Percentiles rank a stretch among this genome's conserved stretches.
Conservation (phyloP, 2,113 vertebrate species). For the Anser cygnoides region DNA sequence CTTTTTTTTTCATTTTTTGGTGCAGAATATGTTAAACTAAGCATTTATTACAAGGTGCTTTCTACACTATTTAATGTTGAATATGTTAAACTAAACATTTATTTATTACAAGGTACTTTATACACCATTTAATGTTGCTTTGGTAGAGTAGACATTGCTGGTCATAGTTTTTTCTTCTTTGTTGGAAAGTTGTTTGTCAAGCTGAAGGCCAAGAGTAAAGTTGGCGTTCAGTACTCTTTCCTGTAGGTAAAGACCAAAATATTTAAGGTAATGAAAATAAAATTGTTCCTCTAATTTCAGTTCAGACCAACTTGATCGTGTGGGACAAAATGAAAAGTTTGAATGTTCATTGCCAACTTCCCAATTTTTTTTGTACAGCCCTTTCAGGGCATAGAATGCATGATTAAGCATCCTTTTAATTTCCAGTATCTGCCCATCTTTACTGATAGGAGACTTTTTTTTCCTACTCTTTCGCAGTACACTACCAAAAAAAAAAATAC, state of each 20-base stretch:
- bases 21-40: not conserved
- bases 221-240: not conserved
- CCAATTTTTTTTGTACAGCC: not conserved
- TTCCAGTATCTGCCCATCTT: no score
- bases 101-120: not conserved
- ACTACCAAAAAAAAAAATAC: not conserved
- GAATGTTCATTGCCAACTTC: not conserved
- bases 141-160: not conserved
- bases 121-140: not conserved
- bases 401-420: no score
- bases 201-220: not conserved
- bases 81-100: not conserved
- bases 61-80: not conserved
- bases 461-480: not conserved
- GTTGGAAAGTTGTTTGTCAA: not conserved
- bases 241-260: not conserved
- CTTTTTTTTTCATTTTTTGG: not conserved
- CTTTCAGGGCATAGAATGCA: not conserved
- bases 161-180: not conserved
- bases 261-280: not conserved
- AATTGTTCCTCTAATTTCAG: not conserved
- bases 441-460: not conserved
- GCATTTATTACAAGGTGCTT: not conserved
- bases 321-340: not conserved
- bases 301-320: not conserved